Base-by-base conservation (phyloP, 1,140 invertebrate species). In the Drosophila busckii region DNA sequence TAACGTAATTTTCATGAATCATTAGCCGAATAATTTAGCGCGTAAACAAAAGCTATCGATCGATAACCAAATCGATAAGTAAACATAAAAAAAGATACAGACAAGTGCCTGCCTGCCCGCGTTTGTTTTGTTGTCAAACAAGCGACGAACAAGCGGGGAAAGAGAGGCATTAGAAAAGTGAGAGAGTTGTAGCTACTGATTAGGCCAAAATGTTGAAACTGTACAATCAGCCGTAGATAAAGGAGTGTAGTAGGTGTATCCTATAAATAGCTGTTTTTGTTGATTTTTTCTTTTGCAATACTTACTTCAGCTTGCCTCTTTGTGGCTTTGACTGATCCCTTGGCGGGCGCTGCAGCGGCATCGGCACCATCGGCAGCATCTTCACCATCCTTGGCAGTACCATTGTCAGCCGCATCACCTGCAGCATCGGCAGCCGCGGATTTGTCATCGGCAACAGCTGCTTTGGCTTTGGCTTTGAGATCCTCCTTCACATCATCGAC, bases 301-400 rank as follows among this genome's bases (percentile, higher is more conserved):
- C 84, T 86, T 58, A 86, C 84, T 53, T 86, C 84, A 38, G 84
- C 84, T 54, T 82, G 84, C 70, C 84, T 75, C 55, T 86, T 86
- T 71, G 84, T 83, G 66, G 75, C 84, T 84, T 86, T 86, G 13
- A 69, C 84, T 42, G 67, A 68, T 70, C 80, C 84, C 66, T 86
- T 86, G 42, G 66, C 71, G 48, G 75, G 80, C 46, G 84, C 76
- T 52, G 76, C 83, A 17, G 66, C 70, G 31, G 71, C 69, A 12
- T 70, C 70, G 22, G 64, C 54, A 17, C 62, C 69, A 40, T 70
- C 66, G 46, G 55, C 66, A 42, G 41, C 78, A 48, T 76, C 73
- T 20, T 62, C 83, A 12, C 63, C 84, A 50, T 86, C 82, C 66
- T 80, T 73, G 46, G 75, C 80, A 55, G 75, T 86, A 7, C 84